Evolutionary conservation across 1,140 invertebrate species (phyloP), one percentile per base, ranked within the genome.

Genomic region (Dermatophagoides farinae): DNA sequence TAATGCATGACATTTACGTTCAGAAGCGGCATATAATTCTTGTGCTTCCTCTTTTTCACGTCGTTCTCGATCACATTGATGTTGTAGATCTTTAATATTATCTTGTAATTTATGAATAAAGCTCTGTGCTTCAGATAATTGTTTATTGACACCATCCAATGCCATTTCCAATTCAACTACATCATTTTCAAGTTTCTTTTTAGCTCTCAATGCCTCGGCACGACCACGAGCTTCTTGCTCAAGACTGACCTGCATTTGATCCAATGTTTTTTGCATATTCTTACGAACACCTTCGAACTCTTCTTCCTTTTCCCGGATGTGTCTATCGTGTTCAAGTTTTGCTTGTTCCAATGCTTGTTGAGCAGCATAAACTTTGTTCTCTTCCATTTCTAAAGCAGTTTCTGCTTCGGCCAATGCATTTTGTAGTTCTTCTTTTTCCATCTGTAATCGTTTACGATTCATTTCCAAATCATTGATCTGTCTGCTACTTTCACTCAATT

Each of bases 251-350:
- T 98, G 92, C 88, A 98, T 97, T 68, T 91, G 95, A 74, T 99
- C 95, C 69, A 99, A 82, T 62, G 91, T 89, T 65, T 93, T 86
- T 77, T 97, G 91, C 78, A 98, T 93, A 75, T 97, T 97, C 81
- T 97, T 97, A 74, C 93, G 74, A 63, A 93, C 97, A 74, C 97
- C 97, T 75, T 99, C 95, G 79, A 99, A 99, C 78, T 99, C 95
- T 69, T 99, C 95, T 74, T 99, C 95, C 78, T 98, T 98, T 80
- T 98, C 95, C 74, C 91, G 89, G 75, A 98, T 88, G 67, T 92
- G 83, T 69, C 92, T 84, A 74, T 99, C 95, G 71, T 98, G 97
- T 74, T 98, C 95, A 75, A 93, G 86, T 72, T 93, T 82, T 64
- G 98, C 91, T 72, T 95, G 90, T 67, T 88, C 88, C 68, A 98